phyloP scores from a whole-genome alignment of 2,797 vertebrate species.

The Gymnodraco acuticeps region DNA sequence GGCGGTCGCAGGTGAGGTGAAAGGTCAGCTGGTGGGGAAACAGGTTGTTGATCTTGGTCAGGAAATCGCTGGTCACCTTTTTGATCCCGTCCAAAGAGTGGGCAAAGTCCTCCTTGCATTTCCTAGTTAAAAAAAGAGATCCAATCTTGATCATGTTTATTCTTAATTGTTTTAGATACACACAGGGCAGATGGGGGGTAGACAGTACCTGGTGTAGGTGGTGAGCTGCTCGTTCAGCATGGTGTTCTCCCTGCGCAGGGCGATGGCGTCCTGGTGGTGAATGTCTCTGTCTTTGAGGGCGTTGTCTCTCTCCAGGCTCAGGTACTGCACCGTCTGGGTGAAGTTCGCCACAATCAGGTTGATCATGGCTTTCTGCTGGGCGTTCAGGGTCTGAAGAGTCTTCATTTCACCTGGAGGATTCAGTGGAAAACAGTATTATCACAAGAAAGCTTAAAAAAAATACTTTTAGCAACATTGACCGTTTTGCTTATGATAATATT shows the following conservation, averaged over 20 bases:
- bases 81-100: slow-evolving; percentile 75
- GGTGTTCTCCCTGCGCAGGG: slow-evolving; percentile 65
- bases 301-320: slow-evolving; percentile 64
- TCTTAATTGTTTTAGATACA: neutral
- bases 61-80: slow-evolving; percentile 71
- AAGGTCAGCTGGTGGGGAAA: slow-evolving; percentile 83
- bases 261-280: slow-evolving; percentile 47
- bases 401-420: slow-evolving; percentile 65
- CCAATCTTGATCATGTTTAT: neutral
- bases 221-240: slow-evolving; percentile 72
- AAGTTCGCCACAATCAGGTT: slow-evolving; percentile 78
- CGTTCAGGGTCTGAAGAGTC: slow-evolving; percentile 59
- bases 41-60: slow-evolving; percentile 75
- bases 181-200: neutral
- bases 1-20: slow-evolving; percentile 82
- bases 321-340: slow-evolving; percentile 69
- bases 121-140: slow-evolving; percentile 49
- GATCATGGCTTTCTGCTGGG: slow-evolving; percentile 73
- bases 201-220: slow-evolving; percentile 68
- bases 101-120: slow-evolving; percentile 82
- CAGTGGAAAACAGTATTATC: neutral
- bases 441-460: neutral
- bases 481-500: neutral
- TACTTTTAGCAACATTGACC: neutral
- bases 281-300: slow-evolving; percentile 54